Conservation (phyloP, 2,797 vertebrate species). For the Lateolabrax maculatus region DNA sequence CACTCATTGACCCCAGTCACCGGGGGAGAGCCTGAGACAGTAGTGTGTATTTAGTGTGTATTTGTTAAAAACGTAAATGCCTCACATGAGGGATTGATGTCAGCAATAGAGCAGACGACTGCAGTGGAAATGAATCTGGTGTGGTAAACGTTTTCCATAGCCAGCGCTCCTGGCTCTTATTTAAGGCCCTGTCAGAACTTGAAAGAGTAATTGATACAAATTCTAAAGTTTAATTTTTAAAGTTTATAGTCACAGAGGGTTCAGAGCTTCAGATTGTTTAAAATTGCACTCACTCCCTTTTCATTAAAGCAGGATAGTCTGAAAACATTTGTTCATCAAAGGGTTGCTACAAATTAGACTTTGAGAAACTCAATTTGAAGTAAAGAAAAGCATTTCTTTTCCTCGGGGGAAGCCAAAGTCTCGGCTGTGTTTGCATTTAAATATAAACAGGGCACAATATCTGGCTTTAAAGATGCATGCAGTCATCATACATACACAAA, state of each 20-base stretch:
- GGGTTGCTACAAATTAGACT: slow-evolving; percentile 85
- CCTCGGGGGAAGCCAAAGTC: slow-evolving; percentile 72
- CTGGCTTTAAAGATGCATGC: slow-evolving; percentile 69
- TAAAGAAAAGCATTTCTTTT: slow-evolving; percentile 78
- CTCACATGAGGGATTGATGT: slow-evolving; percentile 82
- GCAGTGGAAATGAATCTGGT: slow-evolving; percentile 79
- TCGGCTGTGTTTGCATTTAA: slow-evolving; percentile 83
- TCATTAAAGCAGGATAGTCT: slow-evolving; percentile 85
- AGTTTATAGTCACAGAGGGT: slow-evolving; percentile 86
- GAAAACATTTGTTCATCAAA: slow-evolving; percentile 87
- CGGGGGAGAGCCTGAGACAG: slow-evolving; percentile 72
- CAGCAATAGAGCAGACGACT: slow-evolving; percentile 72
- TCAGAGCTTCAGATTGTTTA: slow-evolving; percentile 86
- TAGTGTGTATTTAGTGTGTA: slow-evolving; percentile 73
- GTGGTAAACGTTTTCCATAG: slow-evolving; percentile 64
- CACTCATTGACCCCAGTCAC: slow-evolving; percentile 76
- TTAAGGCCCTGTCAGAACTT: slow-evolving; percentile 82
- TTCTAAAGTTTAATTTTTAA: slow-evolving; percentile 85
- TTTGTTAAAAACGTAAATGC: slow-evolving; percentile 79
- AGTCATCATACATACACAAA: slow-evolving; percentile 61
- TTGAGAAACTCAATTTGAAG: slow-evolving; percentile 85
- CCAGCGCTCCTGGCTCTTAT: slow-evolving; percentile 77
- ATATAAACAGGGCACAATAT: slow-evolving; percentile 81
- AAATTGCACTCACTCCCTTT: slow-evolving; percentile 85
- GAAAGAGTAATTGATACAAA: slow-evolving; percentile 86